A percentile compares a stretch with the other conserved stretches of the same genome.
Evolutionary conservation across 2,888 invertebrate species (phyloP).

Genomic region (Lasioglossum figueresi): DNA sequence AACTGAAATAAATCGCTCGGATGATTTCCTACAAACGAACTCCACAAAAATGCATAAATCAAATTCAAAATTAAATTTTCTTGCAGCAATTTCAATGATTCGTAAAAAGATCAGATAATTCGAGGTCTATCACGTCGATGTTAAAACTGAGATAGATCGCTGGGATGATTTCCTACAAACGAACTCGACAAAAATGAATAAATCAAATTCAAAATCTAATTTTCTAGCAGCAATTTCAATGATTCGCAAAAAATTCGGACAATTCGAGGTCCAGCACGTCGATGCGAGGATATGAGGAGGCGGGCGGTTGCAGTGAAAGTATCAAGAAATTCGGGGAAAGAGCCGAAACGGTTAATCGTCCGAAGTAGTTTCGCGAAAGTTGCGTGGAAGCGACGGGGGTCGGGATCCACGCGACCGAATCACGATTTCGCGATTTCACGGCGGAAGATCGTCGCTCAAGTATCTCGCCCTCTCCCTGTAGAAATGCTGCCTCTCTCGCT

Average conservation of each 20-base stretch:
- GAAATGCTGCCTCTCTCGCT: neutral
- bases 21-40: too few relatives aligned
- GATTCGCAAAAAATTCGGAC: neutral
- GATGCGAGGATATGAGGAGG: neutral
- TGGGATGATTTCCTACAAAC: too few relatives aligned
- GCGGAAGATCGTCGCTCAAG: slow-evolving; percentile 11
- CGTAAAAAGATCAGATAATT: too few relatives aligned
- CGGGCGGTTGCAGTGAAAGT: neutral
- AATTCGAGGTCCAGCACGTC: neutral
- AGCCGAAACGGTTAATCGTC: neutral
- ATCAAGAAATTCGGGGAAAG: slow-evolving; percentile 4
- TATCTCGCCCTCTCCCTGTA: slow-evolving; percentile 12
- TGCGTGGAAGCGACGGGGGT: neutral
- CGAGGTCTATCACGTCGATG: too few relatives aligned
- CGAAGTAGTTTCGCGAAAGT: slow-evolving; percentile 13
- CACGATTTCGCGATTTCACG: slow-evolving; percentile 53
- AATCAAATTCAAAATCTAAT: too few relatives aligned
- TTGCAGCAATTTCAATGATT: too few relatives aligned
- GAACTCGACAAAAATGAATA: too few relatives aligned
- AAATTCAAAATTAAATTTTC: too few relatives aligned
- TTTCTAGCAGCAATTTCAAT: too few relatives aligned
- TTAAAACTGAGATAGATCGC: too few relatives aligned
- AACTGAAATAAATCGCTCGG: too few relatives aligned
- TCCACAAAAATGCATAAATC: too few relatives aligned
- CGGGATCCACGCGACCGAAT: slow-evolving; percentile 33